phyloP scores from a whole-genome alignment of 2,888 invertebrate species.

The Xanthorhoe designata region DNA sequence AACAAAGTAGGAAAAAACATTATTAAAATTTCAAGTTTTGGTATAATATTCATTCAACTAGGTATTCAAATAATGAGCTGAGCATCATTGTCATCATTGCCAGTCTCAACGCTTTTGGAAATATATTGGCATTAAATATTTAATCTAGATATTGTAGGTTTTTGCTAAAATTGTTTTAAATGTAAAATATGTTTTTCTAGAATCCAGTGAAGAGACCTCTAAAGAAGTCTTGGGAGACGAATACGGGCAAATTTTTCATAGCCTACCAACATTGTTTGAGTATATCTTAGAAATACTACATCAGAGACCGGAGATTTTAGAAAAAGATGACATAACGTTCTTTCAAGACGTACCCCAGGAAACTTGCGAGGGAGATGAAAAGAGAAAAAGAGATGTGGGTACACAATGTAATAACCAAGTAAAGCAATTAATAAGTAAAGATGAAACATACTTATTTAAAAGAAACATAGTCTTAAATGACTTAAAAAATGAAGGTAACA shows the following conservation, averaged over 20 bases:
- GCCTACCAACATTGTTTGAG: conserved; percentile 63
- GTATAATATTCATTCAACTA: too few relatives aligned
- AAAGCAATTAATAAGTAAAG: conserved; percentile 15
- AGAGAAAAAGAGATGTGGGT: conserved; percentile 23
- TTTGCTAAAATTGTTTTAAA: neutral
- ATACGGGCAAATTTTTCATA: conserved; percentile 59
- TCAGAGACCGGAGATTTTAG: conserved; percentile 62
- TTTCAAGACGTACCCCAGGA: conserved; percentile 43
- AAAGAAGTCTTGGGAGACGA: conserved; percentile 43
- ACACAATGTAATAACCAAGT: conserved; percentile 15
- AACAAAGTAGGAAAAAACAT: too few relatives aligned
- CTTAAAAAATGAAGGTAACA: neutral
- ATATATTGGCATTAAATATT: too few relatives aligned
- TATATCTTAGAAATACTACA: conserved; percentile 59
- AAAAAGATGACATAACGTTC: conserved; percentile 54
- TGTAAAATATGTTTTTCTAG: conserved; percentile 34
- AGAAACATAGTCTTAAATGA: conserved; percentile 5
- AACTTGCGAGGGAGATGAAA: neutral
- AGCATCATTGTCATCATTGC: too few relatives aligned
- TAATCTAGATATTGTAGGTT: neutral
- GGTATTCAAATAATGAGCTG: too few relatives aligned
- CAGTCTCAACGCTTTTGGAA: too few relatives aligned
- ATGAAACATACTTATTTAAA: conserved; percentile 5
- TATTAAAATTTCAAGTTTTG: too few relatives aligned
- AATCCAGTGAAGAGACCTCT: conserved; percentile 34